A percentile compares a stretch with the other conserved stretches of the same genome.
Conservation (phyloP, 2,888 invertebrate species). For the Netelia melanura region DNA sequence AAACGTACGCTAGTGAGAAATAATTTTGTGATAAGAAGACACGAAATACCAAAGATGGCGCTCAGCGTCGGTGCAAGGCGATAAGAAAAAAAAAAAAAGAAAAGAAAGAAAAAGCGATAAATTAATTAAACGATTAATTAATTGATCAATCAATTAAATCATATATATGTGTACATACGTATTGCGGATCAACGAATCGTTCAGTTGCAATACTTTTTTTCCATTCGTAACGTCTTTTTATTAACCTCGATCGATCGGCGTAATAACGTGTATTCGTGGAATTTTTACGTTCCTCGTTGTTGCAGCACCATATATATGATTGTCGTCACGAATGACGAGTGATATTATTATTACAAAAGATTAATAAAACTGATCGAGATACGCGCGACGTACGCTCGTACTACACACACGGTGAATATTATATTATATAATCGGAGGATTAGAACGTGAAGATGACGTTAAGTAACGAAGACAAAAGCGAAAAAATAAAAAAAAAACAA, state of each 20-base stretch:
- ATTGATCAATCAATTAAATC: conserved; percentile 16
- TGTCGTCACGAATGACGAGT: conserved; percentile 62
- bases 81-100: conserved; percentile 1
- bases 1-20: conserved; percentile 69
- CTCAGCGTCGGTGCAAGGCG: conserved; percentile 25
- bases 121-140: conserved; percentile 55
- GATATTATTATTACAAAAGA: conserved; percentile 60
- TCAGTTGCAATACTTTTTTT: conserved; percentile 28
- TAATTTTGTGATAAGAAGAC: conserved; percentile 74
- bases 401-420: conserved; percentile 22
- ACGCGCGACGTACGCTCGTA: conserved; percentile 26
- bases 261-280: conserved; percentile 19
- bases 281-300: conserved; percentile 35
- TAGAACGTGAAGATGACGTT: conserved; percentile 20
- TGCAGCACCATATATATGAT: conserved; percentile 20
- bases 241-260: not conserved
- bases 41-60: conserved; percentile 71
- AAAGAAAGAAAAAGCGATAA: conserved; percentile 22
- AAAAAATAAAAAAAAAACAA: not conserved
- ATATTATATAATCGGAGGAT: conserved; percentile 10
- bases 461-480: not conserved
- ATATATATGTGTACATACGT: conserved; percentile 20
- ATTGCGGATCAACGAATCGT: conserved; percentile 48
- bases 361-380: conserved; percentile 8
- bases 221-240: not conserved